Base-by-base conservation (phyloP, 2,113 vertebrate genomes). In the Hippocampus mohnikei region DNA sequence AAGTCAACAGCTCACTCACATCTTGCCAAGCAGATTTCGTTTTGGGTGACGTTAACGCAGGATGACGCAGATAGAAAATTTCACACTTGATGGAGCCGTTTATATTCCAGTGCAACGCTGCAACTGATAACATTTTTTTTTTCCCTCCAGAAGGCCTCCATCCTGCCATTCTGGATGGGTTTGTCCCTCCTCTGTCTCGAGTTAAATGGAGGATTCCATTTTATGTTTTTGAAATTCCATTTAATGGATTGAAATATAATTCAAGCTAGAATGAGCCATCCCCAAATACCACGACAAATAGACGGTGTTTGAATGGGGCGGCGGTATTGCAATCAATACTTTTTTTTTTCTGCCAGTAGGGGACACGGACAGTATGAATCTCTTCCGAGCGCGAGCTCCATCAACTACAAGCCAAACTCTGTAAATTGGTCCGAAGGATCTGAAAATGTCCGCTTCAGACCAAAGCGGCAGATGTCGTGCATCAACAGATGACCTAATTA, bases 1-100 rank as follows among this genome's bases (percentile, higher is more conserved):
- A 72, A 71, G 81, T 77, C 73, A 74, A 80, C 83, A 71, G 69
- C 74, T 70, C 66, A 42, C 69, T 74, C 73, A 83, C 71, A 86
- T 85, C 83, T 79, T 63, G 63, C 75, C 79, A 78, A 70, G 68
- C 18, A 46, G 42, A 83, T 83, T 77, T 84, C 71, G 76, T 81
- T 72, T 37, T 46, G 40, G 69, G 73, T 67, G 71, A 81, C 76
- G 68, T 86, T 82, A 79, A 84, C 74, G 73, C 72, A 76, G 70
- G 41, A 80, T 73, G 77, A 65, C 78, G 84, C 60, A 50, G 70
- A 62, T 52, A 79, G 75, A 74, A 80, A 82, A 84, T 84, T 66
- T 81, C 85, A 82, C 67, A 75, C 78, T 76, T 81, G 78, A 82
- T 81, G 76, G 69, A 77, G 77, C 73, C 81, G 73, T 85, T 87